Conservation (phyloP, 2,888 invertebrate genomes). For the Meteorus cinctellus region DNA sequence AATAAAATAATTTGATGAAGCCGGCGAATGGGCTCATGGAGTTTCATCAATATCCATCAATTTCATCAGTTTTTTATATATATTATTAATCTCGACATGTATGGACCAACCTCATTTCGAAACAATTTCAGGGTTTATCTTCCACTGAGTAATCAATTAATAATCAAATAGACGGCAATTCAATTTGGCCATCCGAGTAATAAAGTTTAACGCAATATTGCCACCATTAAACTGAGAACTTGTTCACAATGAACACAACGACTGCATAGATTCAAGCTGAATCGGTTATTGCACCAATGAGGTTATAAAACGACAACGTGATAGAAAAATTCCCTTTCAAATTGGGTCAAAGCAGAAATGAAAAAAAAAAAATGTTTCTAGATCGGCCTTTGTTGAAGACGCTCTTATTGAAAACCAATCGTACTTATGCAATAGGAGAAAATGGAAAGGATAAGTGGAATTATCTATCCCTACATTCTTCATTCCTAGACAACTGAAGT, state of each 20-base stretch:
- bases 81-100: too few relatives aligned
- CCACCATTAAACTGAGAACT: not conserved
- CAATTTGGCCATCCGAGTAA: not conserved
- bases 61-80: too few relatives aligned
- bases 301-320: constrained; percentile 43
- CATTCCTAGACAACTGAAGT: not conserved
- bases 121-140: not conserved
- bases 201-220: too few relatives aligned
- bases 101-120: too few relatives aligned
- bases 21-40: not conserved
- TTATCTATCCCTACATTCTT: not conserved
- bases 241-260: constrained; percentile 37
- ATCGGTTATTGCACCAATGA: constrained; percentile 44
- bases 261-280: constrained; percentile 43
- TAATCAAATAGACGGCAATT: constrained; percentile 14
- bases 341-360: too few relatives aligned
- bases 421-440: not conserved
- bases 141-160: not conserved
- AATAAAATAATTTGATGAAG: not conserved
- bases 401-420: not conserved
- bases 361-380: not conserved
- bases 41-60: not conserved
- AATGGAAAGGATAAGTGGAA: not conserved
- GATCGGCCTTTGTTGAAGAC: too few relatives aligned
- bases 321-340: constrained; percentile 26